Evolutionary conservation across 2,113 vertebrate species (phyloP).

Genomic region (Phyllostomus hastatus): DNA sequence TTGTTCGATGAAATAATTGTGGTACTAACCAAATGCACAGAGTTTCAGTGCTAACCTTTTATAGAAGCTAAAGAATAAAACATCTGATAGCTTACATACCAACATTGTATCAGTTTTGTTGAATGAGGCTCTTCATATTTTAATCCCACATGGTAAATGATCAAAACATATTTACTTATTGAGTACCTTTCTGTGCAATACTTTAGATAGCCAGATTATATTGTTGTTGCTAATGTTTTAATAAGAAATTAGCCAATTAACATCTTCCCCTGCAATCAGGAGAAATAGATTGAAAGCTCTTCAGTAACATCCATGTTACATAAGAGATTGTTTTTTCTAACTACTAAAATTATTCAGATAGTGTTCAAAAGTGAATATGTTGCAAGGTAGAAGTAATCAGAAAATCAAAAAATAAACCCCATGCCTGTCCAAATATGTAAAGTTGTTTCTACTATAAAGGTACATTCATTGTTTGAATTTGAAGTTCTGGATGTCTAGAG

Average conservation of each 20-base stretch:
- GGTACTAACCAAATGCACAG: not conserved
- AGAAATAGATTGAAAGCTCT: not conserved
- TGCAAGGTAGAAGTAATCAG: not conserved
- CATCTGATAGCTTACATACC: not conserved
- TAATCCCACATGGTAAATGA: not conserved
- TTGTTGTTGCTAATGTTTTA: not conserved
- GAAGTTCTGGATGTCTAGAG: not conserved
- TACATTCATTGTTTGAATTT: not conserved
- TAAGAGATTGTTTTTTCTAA: not conserved
- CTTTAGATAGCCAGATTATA: not conserved
- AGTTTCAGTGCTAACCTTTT: not conserved
- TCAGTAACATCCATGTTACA: not conserved
- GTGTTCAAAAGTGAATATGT: not conserved
- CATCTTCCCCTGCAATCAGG: not conserved
- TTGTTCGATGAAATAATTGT: conserved; percentile 15
- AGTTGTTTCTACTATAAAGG: not conserved
- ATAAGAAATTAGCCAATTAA: not conserved
- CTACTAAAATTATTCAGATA: not conserved
- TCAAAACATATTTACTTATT: not conserved
- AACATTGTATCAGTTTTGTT: not conserved
- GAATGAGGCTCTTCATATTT: not conserved
- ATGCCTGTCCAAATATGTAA: not conserved
- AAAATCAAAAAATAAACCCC: not conserved
- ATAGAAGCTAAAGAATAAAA: conserved; percentile 16
- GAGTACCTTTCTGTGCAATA: not conserved